A percentile compares a stretch with the other conserved stretches of the same genome.
Evolutionary conservation across 2,113 vertebrate species (phyloP).

Genomic region (Microtus pennsylvanicus): DNA sequence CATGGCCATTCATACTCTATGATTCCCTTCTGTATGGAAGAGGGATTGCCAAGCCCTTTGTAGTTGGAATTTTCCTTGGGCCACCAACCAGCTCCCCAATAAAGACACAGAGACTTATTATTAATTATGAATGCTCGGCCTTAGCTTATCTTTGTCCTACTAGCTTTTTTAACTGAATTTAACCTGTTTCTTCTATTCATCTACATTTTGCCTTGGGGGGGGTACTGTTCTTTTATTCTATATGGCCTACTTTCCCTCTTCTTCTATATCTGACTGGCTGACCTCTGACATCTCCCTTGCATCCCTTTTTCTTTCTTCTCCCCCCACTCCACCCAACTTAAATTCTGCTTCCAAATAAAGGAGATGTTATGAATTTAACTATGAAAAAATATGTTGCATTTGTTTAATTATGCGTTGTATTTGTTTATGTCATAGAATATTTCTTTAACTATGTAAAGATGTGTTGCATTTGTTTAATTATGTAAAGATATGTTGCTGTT

Average conservation of each 20-base stretch:
- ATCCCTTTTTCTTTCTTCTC: background rate
- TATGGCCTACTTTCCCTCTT: background rate
- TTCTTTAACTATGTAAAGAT: too few species aligned
- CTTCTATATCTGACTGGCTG: background rate
- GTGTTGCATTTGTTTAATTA: too few species aligned
- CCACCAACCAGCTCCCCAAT: background rate
- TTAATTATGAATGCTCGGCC: background rate
- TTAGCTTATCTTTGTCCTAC: background rate
- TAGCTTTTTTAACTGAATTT: background rate
- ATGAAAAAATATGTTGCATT: too few species aligned
- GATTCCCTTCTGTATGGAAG: background rate
- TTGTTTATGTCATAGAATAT: background rate
- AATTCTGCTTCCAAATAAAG: conserved; percentile 8
- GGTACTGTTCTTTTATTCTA: background rate
- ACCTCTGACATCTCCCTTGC: background rate
- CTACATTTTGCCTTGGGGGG: background rate
- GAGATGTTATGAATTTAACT: too few species aligned
- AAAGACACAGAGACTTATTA: background rate
- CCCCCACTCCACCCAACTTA: background rate
- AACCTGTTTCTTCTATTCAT: background rate
- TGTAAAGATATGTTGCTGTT: background rate
- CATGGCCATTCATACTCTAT: background rate
- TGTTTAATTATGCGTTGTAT: background rate
- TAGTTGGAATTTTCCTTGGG: background rate
- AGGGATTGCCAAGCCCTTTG: background rate